A percentile compares a stretch with the other conserved stretches of the same genome.
Evolutionary conservation across 1,140 invertebrate species (phyloP).

Genomic region (Grapholita molesta): DNA sequence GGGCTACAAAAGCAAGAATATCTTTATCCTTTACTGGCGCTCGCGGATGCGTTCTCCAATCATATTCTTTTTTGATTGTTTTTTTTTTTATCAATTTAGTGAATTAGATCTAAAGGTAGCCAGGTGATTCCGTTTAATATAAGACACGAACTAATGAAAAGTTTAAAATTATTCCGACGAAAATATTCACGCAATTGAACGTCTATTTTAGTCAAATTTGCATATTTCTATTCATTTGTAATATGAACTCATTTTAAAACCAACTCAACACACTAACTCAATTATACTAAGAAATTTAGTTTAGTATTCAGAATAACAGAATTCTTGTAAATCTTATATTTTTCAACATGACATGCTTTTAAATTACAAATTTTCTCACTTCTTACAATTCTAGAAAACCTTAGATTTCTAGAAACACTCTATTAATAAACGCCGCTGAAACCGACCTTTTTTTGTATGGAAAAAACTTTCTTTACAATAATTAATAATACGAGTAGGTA

Average conservation of each 20-base stretch:
- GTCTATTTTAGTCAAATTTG: constrained; percentile 10
- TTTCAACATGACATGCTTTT: not conserved
- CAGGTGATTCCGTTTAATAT: not conserved
- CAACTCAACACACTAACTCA: not conserved
- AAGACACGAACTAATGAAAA: not conserved
- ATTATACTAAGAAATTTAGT: not conserved
- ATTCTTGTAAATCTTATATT: not conserved
- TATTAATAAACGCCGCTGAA: no score
- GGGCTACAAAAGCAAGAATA: no score
- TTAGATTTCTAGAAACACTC: no score
- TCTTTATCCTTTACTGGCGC: no score
- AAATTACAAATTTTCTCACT: not conserved
- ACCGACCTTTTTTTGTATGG: no score
- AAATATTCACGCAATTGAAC: not conserved
- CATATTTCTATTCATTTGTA: not conserved
- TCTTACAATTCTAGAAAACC: not conserved
- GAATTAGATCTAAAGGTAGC: no score
- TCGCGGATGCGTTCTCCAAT: no score
- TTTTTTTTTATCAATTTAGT: no score
- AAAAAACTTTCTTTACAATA: no score
- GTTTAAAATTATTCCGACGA: not conserved
- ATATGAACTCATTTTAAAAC: not conserved
- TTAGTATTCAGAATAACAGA: not conserved
- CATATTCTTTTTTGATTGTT: no score
- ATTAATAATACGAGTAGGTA: no score